Evolutionary conservation across 1,140 invertebrate species (phyloP).

Genomic region (Diabrotica undecimpunctata): DNA sequence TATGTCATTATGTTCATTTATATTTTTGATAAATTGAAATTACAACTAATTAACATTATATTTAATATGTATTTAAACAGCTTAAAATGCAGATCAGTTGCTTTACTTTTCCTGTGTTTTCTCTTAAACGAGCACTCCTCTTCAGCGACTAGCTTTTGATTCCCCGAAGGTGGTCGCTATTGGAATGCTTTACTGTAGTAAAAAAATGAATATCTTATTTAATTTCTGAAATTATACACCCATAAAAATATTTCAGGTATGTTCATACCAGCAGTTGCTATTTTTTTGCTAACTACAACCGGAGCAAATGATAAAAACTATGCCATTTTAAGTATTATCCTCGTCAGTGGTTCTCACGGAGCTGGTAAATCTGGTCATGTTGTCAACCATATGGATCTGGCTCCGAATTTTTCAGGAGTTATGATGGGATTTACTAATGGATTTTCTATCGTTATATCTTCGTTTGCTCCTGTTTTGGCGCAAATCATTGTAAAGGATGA

Average conservation of each 20-base stretch:
- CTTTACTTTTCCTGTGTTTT: too few relatives aligned
- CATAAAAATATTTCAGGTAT: slow-evolving; percentile 46
- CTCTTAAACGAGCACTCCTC: too few relatives aligned
- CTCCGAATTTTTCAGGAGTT: slow-evolving; percentile 66
- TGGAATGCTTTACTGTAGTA: too few relatives aligned
- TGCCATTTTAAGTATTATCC: slow-evolving; percentile 60
- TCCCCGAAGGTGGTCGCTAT: too few relatives aligned
- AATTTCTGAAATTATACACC: too few relatives aligned
- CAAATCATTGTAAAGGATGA: slow-evolving; percentile 61
- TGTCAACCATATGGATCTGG: slow-evolving; percentile 68
- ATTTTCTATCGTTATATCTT: slow-evolving; percentile 63
- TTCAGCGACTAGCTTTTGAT: too few relatives aligned
- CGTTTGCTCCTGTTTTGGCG: slow-evolving; percentile 64
- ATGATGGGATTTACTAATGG: slow-evolving; percentile 76
- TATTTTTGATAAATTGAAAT: too few relatives aligned
- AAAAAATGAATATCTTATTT: too few relatives aligned
- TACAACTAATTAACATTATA: too few relatives aligned
- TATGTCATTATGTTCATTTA: too few relatives aligned
- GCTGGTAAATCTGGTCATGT: slow-evolving; percentile 66
- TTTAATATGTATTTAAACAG: too few relatives aligned
- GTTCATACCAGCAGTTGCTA: slow-evolving; percentile 54
- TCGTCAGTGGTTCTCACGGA: slow-evolving; percentile 71
- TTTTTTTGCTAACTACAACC: slow-evolving; percentile 53
- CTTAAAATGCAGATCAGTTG: too few relatives aligned
- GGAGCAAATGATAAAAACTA: slow-evolving; percentile 4